Evolutionary conservation across 2,113 vertebrate genomes (phyloP).

Genomic region (Carollia perspicillata): DNA sequence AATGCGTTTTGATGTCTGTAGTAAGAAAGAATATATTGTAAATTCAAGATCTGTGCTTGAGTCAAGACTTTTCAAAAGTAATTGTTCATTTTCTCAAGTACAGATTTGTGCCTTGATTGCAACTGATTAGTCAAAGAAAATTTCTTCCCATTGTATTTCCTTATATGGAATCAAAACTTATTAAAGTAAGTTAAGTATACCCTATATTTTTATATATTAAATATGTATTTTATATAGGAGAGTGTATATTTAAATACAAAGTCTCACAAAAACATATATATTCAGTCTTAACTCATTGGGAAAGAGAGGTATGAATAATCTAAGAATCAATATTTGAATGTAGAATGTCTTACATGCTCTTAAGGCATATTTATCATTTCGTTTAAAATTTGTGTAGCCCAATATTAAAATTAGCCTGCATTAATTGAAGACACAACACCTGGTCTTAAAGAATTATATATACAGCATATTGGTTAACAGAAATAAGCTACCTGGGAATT

Average conservation of each 20-base stretch:
- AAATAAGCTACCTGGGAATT: conserved; percentile 51
- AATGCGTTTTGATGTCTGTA: neutral
- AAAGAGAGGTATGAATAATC: conserved; percentile 9
- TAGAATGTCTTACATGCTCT: conserved; percentile 58
- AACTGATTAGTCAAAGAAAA: conserved; percentile 63
- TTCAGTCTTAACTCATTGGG: conserved; percentile 39
- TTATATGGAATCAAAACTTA: conserved; percentile 36
- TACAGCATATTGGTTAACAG: conserved; percentile 35
- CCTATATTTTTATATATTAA: conserved; percentile 44
- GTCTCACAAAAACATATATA: conserved; percentile 7
- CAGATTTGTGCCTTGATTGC: conserved; percentile 67
- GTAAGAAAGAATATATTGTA: conserved; percentile 22
- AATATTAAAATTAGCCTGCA: conserved; percentile 69
- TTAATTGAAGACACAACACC: conserved; percentile 45
- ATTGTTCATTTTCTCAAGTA: conserved; percentile 63
- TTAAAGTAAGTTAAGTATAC: conserved; percentile 38
- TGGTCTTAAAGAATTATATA: conserved; percentile 60
- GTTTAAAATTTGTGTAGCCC: conserved; percentile 69
- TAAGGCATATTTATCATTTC: conserved; percentile 62
- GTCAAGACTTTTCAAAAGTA: conserved; percentile 50
- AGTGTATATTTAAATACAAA: conserved; percentile 45
- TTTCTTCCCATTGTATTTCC: conserved; percentile 19
- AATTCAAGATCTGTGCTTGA: conserved; percentile 44
- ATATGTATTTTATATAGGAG: conserved; percentile 34
- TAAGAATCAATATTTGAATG: conserved; percentile 58